Evolutionary conservation across 2,797 vertebrate species (phyloP).

Genomic region (Acipenser transmontanus): DNA sequence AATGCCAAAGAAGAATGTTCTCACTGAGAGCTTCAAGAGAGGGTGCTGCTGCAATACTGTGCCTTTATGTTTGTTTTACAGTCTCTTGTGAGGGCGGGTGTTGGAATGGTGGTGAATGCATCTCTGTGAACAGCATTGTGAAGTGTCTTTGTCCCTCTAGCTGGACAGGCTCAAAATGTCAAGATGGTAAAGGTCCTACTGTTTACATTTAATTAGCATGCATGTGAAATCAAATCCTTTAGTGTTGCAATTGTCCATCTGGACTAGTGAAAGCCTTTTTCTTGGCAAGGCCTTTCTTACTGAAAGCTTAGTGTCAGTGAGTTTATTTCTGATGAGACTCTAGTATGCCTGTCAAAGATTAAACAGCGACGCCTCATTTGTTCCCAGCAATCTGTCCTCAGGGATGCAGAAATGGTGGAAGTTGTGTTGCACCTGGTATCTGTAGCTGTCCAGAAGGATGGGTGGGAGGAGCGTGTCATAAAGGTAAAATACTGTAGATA

Average conservation of each 20-base stretch:
- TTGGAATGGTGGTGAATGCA: conserved; percentile 74
- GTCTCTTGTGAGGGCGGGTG: conserved; percentile 73
- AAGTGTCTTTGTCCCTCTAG: conserved; percentile 75
- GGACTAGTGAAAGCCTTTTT: background rate
- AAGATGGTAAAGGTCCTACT: conserved; percentile 55
- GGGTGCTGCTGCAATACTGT: too few species aligned
- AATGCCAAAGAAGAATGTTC: too few species aligned
- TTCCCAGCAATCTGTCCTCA: conserved; percentile 73
- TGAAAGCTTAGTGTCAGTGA: background rate
- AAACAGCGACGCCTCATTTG: conserved; percentile 30
- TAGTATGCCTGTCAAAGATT: background rate
- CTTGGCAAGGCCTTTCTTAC: background rate
- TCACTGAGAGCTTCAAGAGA: too few species aligned
- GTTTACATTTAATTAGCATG: background rate
- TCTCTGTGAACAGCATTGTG: conserved; percentile 62
- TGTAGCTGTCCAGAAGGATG: conserved; percentile 79
- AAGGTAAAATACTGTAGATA: conserved; percentile 47
- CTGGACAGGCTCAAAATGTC: conserved; percentile 76
- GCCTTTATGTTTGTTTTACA: conserved; percentile 31
- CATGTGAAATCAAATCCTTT: conserved; percentile 4
- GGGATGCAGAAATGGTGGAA: conserved; percentile 72
- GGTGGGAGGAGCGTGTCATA: conserved; percentile 74
- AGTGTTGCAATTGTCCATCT: background rate
- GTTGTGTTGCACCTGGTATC: conserved; percentile 76
- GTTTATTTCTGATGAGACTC: background rate